Conservation (phyloP, 2,888 invertebrate genomes). For the Deilephila elpenor region DNA sequence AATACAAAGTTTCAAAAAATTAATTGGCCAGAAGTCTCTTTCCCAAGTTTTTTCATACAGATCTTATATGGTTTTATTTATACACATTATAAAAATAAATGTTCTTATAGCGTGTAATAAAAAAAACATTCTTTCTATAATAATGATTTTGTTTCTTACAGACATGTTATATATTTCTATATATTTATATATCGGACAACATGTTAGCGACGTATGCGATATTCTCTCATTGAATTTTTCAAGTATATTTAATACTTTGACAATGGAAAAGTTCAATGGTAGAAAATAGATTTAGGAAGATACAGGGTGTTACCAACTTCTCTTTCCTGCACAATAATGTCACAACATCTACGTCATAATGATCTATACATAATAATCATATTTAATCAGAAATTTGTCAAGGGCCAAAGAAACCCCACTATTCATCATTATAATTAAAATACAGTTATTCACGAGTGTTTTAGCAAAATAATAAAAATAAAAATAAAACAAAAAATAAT, state of each 20-base stretch:
- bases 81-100: too few relatives aligned
- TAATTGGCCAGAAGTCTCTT: too few relatives aligned
- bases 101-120: too few relatives aligned
- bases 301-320: slow-evolving; percentile 77
- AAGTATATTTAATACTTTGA: slow-evolving; percentile 10
- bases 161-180: neutral
- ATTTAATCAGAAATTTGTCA: slow-evolving; percentile 20
- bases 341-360: slow-evolving; percentile 11
- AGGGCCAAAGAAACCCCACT: slow-evolving; percentile 27
- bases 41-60: too few relatives aligned
- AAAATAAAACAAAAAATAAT: slow-evolving; percentile 6
- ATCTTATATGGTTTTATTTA: too few relatives aligned
- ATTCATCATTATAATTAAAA: slow-evolving; percentile 1
- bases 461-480: slow-evolving; percentile 16
- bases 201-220: slow-evolving; percentile 17
- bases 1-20: too few relatives aligned
- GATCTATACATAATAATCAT: neutral
- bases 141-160: neutral
- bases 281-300: slow-evolving; percentile 59
- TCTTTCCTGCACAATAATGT: slow-evolving; percentile 44
- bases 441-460: slow-evolving; percentile 11
- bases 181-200: slow-evolving; percentile 19
- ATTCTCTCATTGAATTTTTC: slow-evolving; percentile 40
- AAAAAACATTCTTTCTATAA: too few relatives aligned
- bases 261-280: slow-evolving; percentile 43